A percentile compares a stretch with the other conserved stretches of the same genome.
These are phyloP conservation scores for Drosophila lacicola DNA, from an alignment of 2,888 invertebrate species.

Conservation along the genomic window DNA sequence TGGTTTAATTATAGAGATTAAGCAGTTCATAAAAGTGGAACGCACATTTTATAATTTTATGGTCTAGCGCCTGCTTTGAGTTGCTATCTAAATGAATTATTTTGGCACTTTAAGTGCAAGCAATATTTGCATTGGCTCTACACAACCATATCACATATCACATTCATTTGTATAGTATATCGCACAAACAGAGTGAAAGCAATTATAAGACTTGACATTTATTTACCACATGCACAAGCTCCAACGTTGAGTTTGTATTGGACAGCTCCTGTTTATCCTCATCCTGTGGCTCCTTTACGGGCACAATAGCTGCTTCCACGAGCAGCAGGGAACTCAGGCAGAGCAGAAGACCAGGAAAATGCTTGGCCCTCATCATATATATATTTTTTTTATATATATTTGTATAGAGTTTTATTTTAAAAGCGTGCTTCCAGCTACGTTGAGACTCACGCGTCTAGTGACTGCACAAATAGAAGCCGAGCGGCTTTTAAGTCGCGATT, in stretches of 20 bases:
- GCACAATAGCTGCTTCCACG: slow-evolving; percentile 26
- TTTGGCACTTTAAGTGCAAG: neutral
- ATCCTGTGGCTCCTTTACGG: slow-evolving; percentile 9
- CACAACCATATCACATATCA: too few relatives aligned
- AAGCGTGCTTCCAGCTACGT: slow-evolving; percentile 31
- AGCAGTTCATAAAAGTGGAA: slow-evolving; percentile 9
- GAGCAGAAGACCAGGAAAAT: slow-evolving; percentile 15
- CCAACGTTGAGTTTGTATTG: slow-evolving; percentile 55
- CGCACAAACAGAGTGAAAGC: slow-evolving; percentile 3
- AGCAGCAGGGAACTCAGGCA: slow-evolving; percentile 6
- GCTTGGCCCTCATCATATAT: slow-evolving; percentile 24
- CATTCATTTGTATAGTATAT: neutral
- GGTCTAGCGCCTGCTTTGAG: slow-evolving; percentile 29
- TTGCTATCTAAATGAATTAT: slow-evolving; percentile 4
- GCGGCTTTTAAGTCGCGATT: slow-evolving; percentile 65
- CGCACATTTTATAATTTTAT: slow-evolving; percentile 30
- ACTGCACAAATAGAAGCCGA: slow-evolving; percentile 49
- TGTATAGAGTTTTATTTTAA: neutral
- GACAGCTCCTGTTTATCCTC: neutral
- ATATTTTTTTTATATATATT: slow-evolving; percentile 2
- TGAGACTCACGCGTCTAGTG: slow-evolving; percentile 54
- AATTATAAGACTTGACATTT: slow-evolving; percentile 1
- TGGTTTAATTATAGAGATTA: slow-evolving; percentile 21
- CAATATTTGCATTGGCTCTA: neutral
- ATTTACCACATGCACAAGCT: slow-evolving; percentile 77